Evolutionary conservation across 2,888 invertebrate species (phyloP).

Genomic region (Drymonia ruficornis): DNA sequence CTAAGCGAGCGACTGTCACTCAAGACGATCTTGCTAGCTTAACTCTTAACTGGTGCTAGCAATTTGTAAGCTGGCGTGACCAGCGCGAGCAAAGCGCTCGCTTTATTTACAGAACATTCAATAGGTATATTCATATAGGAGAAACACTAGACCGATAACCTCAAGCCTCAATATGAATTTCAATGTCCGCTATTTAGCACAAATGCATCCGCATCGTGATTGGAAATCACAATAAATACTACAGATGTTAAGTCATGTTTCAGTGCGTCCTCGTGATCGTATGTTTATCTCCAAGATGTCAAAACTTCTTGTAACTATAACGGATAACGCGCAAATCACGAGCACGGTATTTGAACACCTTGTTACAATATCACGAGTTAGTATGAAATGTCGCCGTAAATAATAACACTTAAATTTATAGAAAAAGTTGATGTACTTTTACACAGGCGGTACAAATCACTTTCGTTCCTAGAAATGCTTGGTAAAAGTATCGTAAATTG

Average conservation of each 20-base stretch:
- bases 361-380: constrained; percentile 36
- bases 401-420: not conserved
- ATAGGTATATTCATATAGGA: no score
- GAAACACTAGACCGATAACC: no score
- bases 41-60: no score
- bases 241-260: constrained; percentile 8
- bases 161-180: not conserved
- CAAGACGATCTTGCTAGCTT: no score
- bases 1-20: no score
- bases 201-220: constrained; percentile 5
- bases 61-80: no score
- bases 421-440: no score
- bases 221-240: constrained; percentile 7
- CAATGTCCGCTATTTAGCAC: not conserved
- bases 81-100: no score
- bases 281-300: constrained; percentile 17
- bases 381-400: constrained; percentile 8
- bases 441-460: no score
- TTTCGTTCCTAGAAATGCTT: no score
- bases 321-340: constrained; percentile 42
- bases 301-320: constrained; percentile 28
- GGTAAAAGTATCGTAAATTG: no score
- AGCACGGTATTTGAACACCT: constrained; percentile 31
- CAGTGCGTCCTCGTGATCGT: constrained; percentile 31
- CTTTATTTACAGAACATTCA: no score